These are phyloP conservation scores for Diachasma alloeum DNA, from an alignment of 1,140 invertebrate genomes.

Conservation along the genomic window DNA sequence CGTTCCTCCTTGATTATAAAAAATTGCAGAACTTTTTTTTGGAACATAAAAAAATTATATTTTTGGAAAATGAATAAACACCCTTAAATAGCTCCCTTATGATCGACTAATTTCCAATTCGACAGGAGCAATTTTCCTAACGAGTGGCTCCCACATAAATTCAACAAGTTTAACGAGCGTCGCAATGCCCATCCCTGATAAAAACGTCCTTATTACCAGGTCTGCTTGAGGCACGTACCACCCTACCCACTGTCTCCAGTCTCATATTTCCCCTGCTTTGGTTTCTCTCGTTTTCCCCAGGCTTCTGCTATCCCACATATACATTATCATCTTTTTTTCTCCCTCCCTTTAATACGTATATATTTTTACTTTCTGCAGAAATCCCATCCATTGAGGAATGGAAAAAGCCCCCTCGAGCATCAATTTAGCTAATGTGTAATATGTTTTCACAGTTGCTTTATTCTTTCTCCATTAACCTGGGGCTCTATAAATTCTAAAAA, in stretches of 20 bases:
- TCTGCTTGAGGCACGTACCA: conserved; percentile 20
- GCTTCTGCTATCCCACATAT: background rate
- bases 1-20: too few species aligned
- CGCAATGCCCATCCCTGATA: conserved; percentile 15
- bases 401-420: background rate
- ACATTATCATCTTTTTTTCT: background rate
- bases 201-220: conserved; percentile 25
- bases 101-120: background rate
- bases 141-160: conserved; percentile 15
- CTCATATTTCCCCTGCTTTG: conserved; percentile 13
- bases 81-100: too few species aligned
- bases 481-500: background rate
- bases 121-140: conserved; percentile 10
- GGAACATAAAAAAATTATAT: too few species aligned
- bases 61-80: too few species aligned
- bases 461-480: background rate
- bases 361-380: background rate
- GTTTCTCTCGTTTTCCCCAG: background rate
- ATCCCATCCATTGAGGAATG: background rate
- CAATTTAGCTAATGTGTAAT: conserved; percentile 15
- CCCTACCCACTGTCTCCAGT: background rate
- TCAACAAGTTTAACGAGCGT: conserved; percentile 27
- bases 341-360: background rate
- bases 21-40: too few species aligned
- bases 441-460: conserved; percentile 1